Evolutionary conservation across 2,113 vertebrate species (phyloP), one percentile per base, ranked within the genome.

Genomic region (Felis chaus): DNA sequence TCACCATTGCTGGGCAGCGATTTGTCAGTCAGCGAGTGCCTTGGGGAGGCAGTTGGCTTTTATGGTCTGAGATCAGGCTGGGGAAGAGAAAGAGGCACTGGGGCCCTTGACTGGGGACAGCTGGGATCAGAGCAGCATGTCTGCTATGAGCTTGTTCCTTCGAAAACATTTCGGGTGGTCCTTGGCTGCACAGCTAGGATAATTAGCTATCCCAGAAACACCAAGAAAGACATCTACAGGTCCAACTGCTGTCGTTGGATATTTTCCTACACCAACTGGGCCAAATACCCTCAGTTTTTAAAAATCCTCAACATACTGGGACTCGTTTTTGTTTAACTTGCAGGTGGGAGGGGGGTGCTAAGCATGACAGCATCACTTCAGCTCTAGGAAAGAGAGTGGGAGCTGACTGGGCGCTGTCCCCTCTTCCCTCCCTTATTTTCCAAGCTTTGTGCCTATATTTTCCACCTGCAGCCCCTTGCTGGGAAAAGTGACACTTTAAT

Each of bases 401-500:
- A 41, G n/a, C 48, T 69, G 69, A 57, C 12, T 13, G 0, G 31
- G 10, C 15, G 16, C 39, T 41, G 27, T 50, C 45, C 15, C 63
- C 25, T 45, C 19, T 50, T 57, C 65, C n/a, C 48, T 93, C 78
- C 16, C 27, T 63, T 45, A 83, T 27, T 41, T 82, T 74, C 73
- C 57, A 33, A 25, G 89, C 45, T 85, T 76, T 86, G 80, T 80
- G 95, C 57, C 82, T 48, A 16, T 71, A 9, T 66, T 85, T 85
- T 87, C 61, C 39, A 78, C 80, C 90, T 94, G 80, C 25, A 93
- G 66, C 85, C 69, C 78, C 93, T 96, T 81, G 89, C 91, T 93
- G 94, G 88, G 96, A 31, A 92, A 97, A 94, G 88, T 97, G 97
- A 98, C 97, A 91, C 94, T 96, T 96, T 91, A 94, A 97, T 97